Base-by-base conservation (phyloP, 2,888 invertebrate genomes). In the Sisyra terminalis region DNA sequence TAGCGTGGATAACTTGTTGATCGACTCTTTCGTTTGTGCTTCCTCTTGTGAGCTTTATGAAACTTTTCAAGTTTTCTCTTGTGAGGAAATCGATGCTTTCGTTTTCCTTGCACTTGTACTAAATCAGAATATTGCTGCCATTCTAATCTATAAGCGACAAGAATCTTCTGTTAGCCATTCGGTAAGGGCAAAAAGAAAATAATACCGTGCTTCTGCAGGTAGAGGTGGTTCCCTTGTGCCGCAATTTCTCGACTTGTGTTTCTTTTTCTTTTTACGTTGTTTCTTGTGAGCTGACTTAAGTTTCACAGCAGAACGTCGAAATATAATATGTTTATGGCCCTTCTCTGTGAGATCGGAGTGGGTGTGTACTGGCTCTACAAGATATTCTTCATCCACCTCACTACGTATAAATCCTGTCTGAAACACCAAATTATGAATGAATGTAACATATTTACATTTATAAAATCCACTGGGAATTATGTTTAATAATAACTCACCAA, bases 1-100 rank as follows among this genome's bases (percentile, higher is more conserved):
- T 79, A 83, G 43, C 79, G 72, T 17, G 79, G 75, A 52, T 71
- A 73, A 61, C 84, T 84, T 48, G 84, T 73, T 45, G 84, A 84
- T 49, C 84, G 71, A 49, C 52, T 54, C 36, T 46, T 48, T 39
- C 49, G 46, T 36, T 44, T 42, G 37, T 49, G 47, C 30, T 44
- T 41, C 18, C 29, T 38, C n/a, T 43, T 30, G 29, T 39, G 35
- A 46, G 45, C 36, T 46, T 42, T 11, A 9, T 18, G 15, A 15
- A 15, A 10, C 18, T 18, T 38, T 10, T 9, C 18, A 9, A 11
- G 8, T 15, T 15, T 17, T 38, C 38, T 15, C 17, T 38, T 38
- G 11, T 34, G 34, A 34, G 15, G 11, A 34, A 15, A 15, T 34
- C n/a, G 13, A 17, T 6, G 11, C 13, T 13, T 29, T 29, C 11